Percentiles rank a stretch among this genome's conserved stretches.
phyloP scores from a whole-genome alignment of 2,113 vertebrate genomes.

The Rhadina sibilatrix region DNA sequence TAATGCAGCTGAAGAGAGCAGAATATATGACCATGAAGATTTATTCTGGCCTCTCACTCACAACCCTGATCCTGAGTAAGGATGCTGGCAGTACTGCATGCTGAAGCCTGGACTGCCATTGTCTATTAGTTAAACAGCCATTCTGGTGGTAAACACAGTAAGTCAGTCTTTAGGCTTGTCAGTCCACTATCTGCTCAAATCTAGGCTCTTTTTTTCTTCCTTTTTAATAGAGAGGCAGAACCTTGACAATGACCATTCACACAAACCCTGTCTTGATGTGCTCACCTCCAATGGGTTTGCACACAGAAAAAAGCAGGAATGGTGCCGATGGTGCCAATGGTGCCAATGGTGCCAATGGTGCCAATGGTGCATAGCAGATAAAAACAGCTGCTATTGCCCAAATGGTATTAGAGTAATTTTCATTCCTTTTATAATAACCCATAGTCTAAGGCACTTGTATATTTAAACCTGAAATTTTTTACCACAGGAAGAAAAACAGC shows the following conservation, averaged over 20 bases:
- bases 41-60: not conserved
- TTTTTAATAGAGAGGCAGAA: not conserved
- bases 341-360: not conserved
- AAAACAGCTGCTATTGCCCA: conserved; percentile 25
- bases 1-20: not conserved
- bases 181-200: not conserved
- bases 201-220: not conserved
- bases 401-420: not conserved
- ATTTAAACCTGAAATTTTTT: not conserved
- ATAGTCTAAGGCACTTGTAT: not conserved
- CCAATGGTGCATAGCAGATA: not conserved
- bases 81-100: not conserved
- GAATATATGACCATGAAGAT: not conserved
- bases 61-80: not conserved
- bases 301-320: not conserved
- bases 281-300: not conserved
- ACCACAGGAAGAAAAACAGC: not conserved
- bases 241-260: not conserved
- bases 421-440: not conserved
- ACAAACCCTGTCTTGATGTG: not conserved
- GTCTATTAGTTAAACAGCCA: not conserved
- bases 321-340: not conserved
- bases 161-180: not conserved
- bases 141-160: not conserved
- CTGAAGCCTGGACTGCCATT: not conserved